Evolutionary conservation across 2,888 invertebrate species (phyloP).

Genomic region (Hypselothyrea guttata): DNA sequence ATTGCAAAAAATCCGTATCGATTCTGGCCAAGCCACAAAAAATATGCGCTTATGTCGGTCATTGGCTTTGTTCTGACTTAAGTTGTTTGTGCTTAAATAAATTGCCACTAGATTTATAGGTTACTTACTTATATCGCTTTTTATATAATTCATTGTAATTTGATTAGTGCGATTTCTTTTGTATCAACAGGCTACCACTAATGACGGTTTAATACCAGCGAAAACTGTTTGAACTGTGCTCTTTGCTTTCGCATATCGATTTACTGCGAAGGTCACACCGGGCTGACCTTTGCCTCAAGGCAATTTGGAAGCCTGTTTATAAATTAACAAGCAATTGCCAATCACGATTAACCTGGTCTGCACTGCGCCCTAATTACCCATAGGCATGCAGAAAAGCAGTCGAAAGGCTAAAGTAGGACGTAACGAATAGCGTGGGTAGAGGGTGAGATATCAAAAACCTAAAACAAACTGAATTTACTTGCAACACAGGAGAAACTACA

Average conservation of each 20-base stretch:
- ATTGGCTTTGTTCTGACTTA: conserved; percentile 37
- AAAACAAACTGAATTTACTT: no score
- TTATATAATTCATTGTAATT: no score
- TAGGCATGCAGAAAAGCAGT: conserved; percentile 52
- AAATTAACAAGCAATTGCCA: conserved; percentile 42
- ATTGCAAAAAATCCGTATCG: conserved; percentile 49
- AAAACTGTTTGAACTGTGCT: neutral
- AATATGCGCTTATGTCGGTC: conserved; percentile 33
- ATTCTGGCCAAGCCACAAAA: conserved; percentile 33
- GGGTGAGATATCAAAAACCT: no score
- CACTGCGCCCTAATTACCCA: conserved; percentile 39
- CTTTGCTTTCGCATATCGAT: conserved; percentile 28
- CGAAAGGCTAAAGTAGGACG: conserved; percentile 13
- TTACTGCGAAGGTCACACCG: conserved; percentile 16
- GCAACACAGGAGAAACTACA: no score
- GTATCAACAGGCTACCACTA: conserved; percentile 6
- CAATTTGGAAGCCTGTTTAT: conserved; percentile 14
- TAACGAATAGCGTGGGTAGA: no score
- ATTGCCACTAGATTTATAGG: conserved; percentile 12
- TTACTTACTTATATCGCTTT: conserved; percentile 4
- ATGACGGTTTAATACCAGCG: conserved; percentile 1
- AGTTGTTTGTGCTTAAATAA: conserved; percentile 27
- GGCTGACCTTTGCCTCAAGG: conserved; percentile 46
- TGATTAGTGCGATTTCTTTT: no score
- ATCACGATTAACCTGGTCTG: conserved; percentile 33